These are phyloP conservation scores for Misgurnus anguillicaudatus DNA, from an alignment of 2,113 vertebrate species.

Conservation along the genomic window DNA sequence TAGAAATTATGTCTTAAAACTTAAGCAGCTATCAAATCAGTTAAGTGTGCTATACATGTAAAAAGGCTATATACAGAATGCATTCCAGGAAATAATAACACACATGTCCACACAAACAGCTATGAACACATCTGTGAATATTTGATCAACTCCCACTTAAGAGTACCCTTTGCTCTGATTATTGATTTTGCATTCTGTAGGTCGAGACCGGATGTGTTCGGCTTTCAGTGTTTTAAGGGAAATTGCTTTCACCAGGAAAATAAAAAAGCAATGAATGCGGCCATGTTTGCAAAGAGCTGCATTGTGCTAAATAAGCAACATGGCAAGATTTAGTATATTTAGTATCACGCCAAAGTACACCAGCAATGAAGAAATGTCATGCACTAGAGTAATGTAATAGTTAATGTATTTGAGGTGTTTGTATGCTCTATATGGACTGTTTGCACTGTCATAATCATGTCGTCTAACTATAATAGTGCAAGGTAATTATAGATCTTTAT, in stretches of 20 bases:
- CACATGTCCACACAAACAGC: conserved; percentile 32
- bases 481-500: conserved; percentile 57
- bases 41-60: background rate
- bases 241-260: background rate
- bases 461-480: conserved; percentile 37
- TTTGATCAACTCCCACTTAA: conserved; percentile 58
- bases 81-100: conserved; percentile 5
- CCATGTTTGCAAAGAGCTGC: background rate
- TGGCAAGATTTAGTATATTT: too few species aligned
- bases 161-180: conserved; percentile 31
- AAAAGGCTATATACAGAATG: background rate
- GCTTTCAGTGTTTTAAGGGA: conserved; percentile 24
- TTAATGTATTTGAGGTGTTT: background rate
- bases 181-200: conserved; percentile 65
- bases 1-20: background rate
- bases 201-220: conserved; percentile 54
- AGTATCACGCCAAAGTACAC: too few species aligned
- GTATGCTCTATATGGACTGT: background rate
- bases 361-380: background rate
- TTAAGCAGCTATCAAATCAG: background rate
- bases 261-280: background rate
- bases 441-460: conserved; percentile 24
- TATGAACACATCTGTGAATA: conserved; percentile 52
- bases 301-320: background rate
- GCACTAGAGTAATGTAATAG: too few species aligned